phyloP scores from a whole-genome alignment of 2,888 invertebrate genomes.

The Ennomos fuscantarius region DNA sequence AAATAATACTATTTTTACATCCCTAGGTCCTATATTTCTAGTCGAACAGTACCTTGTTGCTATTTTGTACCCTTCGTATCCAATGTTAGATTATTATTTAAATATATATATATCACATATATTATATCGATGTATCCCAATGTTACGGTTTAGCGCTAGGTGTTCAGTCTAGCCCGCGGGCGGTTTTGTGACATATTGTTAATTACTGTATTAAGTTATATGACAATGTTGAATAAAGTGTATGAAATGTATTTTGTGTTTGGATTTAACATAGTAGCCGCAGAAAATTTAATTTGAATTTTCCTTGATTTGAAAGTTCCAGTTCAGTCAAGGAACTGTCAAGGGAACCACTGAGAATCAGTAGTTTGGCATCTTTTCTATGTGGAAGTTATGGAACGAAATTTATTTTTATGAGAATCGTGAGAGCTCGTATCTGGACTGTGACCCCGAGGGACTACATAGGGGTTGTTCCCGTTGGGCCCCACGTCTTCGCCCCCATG shows the following conservation, averaged over 20 bases:
- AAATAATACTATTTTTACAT: background rate
- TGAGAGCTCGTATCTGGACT: too few species aligned
- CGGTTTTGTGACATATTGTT: conserved; percentile 67
- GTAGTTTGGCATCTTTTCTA: too few species aligned
- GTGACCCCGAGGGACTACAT: too few species aligned
- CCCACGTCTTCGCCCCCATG: too few species aligned
- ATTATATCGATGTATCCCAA: conserved; percentile 31
- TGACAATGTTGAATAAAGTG: conserved; percentile 80
- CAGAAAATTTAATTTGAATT: too few species aligned
- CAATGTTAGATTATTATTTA: conserved; percentile 5
- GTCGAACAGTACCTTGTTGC: conserved; percentile 7
- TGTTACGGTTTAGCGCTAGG: conserved; percentile 57
- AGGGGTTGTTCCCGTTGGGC: too few species aligned
- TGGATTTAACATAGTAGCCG: too few species aligned
- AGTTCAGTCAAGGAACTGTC: too few species aligned
- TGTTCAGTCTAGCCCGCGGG: conserved; percentile 56
- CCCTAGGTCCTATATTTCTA: background rate
- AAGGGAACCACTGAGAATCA: too few species aligned
- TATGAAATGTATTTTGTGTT: conserved; percentile 47
- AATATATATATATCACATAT: background rate
- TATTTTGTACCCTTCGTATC: conserved; percentile 15
- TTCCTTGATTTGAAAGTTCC: too few species aligned
- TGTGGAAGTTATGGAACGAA: too few species aligned
- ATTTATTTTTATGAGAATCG: too few species aligned
- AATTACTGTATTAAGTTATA: conserved; percentile 76